These are phyloP conservation scores for Zele albiditarsus DNA, from an alignment of 2,888 invertebrate genomes.

Conservation along the genomic window DNA sequence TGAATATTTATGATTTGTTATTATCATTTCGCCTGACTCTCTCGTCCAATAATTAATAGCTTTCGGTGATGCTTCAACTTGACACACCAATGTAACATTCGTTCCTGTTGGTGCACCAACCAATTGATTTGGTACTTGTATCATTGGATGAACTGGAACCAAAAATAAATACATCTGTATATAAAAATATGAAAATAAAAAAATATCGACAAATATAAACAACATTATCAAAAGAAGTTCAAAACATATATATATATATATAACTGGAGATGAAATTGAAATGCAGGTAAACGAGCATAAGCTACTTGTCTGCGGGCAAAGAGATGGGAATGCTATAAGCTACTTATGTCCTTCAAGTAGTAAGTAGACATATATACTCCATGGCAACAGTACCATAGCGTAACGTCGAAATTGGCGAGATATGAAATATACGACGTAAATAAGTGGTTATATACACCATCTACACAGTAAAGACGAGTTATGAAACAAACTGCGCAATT, in stretches of 20 bases:
- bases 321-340: conserved; percentile 22
- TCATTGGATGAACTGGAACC: conserved; percentile 89
- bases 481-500: conserved; percentile 8
- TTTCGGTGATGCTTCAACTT: conserved; percentile 93
- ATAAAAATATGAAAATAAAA: background rate
- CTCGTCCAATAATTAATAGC: conserved; percentile 96
- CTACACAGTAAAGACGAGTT: background rate
- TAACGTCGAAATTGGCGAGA: conserved; percentile 4
- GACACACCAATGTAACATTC: conserved; percentile 88
- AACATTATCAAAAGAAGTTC: conserved; percentile 1
- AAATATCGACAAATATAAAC: background rate
- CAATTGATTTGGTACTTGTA: conserved; percentile 94
- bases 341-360: conserved; percentile 19
- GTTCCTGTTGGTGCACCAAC: conserved; percentile 91
- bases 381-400: background rate
- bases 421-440: background rate
- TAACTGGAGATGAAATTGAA: conserved; percentile 8
- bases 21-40: conserved; percentile 94
- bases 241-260: background rate
- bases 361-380: background rate
- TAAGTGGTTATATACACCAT: background rate
- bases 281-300: conserved; percentile 8
- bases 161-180: background rate
- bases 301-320: conserved; percentile 13
- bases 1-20: conserved; percentile 87